Evolutionary conservation across 2,888 invertebrate species (phyloP).

Genomic region (Pheosia gnoma): DNA sequence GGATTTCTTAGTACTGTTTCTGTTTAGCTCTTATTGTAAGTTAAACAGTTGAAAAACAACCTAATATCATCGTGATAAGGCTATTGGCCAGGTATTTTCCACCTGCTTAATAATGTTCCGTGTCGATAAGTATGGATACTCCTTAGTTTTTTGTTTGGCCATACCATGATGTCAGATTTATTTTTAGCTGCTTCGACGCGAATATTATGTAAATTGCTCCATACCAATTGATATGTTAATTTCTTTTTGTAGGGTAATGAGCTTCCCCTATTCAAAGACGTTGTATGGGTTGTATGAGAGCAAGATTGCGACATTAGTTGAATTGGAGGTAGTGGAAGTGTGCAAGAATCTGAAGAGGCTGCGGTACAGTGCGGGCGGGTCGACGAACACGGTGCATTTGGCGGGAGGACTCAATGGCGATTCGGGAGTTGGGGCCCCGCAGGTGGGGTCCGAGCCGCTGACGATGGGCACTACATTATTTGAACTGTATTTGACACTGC

Average conservation of each 20-base stretch:
- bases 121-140: no score
- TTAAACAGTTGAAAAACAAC: no score
- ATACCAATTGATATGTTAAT: slow-evolving; percentile 14
- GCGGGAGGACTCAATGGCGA: slow-evolving; percentile 83
- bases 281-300: slow-evolving; percentile 89
- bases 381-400: slow-evolving; percentile 66
- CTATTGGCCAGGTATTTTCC: no score
- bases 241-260: slow-evolving; percentile 83
- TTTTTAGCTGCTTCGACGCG: slow-evolving; percentile 18
- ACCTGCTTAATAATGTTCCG: no score
- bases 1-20: no score
- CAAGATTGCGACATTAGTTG: slow-evolving; percentile 88
- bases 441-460: slow-evolving; percentile 85
- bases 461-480: slow-evolving; percentile 95
- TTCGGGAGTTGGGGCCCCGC: slow-evolving; percentile 72
- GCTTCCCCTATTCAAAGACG: slow-evolving; percentile 88
- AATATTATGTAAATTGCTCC: slow-evolving; percentile 23
- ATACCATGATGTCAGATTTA: slow-evolving; percentile 18
- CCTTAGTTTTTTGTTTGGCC: no score
- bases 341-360: slow-evolving; percentile 89
- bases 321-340: slow-evolving; percentile 88
- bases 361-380: slow-evolving; percentile 78
- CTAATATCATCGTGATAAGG: no score
- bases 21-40: no score
- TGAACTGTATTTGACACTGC: slow-evolving; percentile 95